A percentile compares a stretch with the other conserved stretches of the same genome.
Conservation (phyloP, 2,888 invertebrate species). For the Eurois occulta region DNA sequence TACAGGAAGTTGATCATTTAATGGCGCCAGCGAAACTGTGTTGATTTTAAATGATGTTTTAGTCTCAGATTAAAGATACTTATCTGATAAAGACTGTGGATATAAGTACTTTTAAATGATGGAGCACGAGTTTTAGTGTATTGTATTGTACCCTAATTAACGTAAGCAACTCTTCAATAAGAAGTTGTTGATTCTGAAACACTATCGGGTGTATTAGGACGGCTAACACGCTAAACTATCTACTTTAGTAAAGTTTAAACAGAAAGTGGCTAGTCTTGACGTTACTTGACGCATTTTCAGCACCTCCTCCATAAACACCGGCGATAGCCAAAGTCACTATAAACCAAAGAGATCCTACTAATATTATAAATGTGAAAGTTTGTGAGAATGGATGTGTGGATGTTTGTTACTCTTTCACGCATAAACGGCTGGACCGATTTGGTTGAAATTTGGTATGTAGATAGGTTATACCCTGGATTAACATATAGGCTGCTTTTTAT, state of each 20-base stretch:
- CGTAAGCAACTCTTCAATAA: background rate
- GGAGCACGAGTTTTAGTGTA: background rate
- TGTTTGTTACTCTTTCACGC: too few relatives aligned
- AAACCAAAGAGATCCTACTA: background rate
- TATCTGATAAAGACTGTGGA: background rate
- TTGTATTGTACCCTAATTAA: background rate
- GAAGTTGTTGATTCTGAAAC: background rate
- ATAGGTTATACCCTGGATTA: too few relatives aligned
- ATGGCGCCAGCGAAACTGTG: conserved; percentile 24
- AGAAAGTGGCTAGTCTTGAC: background rate
- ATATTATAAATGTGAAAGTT: too few relatives aligned
- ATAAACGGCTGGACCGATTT: too few relatives aligned
- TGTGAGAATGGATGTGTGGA: too few relatives aligned
- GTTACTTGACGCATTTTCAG: background rate
- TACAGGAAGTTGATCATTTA: conserved; percentile 15
- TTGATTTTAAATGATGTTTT: background rate
- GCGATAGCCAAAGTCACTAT: background rate
- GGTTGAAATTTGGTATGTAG: too few relatives aligned
- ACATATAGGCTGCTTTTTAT: too few relatives aligned
- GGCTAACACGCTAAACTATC: too few relatives aligned
- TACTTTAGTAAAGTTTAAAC: background rate
- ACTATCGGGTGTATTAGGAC: background rate
- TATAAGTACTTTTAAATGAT: background rate
- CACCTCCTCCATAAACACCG: background rate
- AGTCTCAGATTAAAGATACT: background rate